Percentiles rank a stretch among this genome's conserved stretches.
Evolutionary conservation across 2,888 invertebrate genomes (phyloP).

Genomic region (Eremobia ochroleuca): DNA sequence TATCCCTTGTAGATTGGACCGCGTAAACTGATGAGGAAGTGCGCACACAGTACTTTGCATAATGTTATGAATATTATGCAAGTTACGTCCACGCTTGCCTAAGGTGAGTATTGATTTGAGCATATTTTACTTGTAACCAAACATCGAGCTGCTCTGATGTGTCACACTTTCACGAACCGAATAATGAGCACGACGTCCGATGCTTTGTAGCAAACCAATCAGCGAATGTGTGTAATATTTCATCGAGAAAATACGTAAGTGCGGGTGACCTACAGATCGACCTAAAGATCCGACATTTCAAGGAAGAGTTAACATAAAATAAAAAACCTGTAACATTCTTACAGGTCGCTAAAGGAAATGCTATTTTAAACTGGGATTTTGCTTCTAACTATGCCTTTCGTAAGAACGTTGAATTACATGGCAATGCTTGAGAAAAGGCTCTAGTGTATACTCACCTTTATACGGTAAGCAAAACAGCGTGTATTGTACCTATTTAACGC

Average conservation of each 20-base stretch:
- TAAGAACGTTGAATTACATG: too few relatives aligned
- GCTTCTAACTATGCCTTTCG: too few relatives aligned
- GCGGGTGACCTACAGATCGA: too few relatives aligned
- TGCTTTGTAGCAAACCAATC: not conserved
- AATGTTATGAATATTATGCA: constrained; percentile 53
- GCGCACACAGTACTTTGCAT: constrained; percentile 33
- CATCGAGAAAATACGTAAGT: not conserved
- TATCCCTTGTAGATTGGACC: not conserved
- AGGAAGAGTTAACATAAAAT: not conserved
- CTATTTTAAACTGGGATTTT: too few relatives aligned
- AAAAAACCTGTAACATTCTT: too few relatives aligned
- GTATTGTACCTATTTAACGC: constrained; percentile 3
- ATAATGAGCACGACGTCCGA: not conserved
- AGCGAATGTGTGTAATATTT: not conserved
- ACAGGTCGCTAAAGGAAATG: too few relatives aligned
- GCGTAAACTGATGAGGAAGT: constrained; percentile 24
- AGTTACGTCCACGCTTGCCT: constrained; percentile 4
- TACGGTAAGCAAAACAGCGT: constrained; percentile 31
- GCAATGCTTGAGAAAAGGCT: too few relatives aligned
- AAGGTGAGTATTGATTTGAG: not conserved
- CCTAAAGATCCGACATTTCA: not conserved
- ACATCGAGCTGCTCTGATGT: too few relatives aligned
- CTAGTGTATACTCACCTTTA: too few relatives aligned
- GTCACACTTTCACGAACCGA: not conserved
- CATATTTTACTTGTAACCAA: too few relatives aligned